Base-by-base conservation (phyloP, 2,113 vertebrate genomes). In the Toxotes jaculatrix region DNA sequence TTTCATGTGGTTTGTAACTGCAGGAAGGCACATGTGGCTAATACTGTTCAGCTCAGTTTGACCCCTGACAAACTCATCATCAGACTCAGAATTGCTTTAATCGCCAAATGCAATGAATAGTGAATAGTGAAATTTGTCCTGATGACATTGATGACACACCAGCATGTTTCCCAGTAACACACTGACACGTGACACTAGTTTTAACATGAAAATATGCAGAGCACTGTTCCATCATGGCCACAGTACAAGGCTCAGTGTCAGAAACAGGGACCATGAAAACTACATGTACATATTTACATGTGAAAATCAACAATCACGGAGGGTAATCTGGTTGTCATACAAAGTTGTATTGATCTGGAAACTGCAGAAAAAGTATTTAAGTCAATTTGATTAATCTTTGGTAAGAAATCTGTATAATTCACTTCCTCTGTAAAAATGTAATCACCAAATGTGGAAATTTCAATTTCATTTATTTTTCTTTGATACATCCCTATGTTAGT, bases 1-100 rank as follows among this genome's bases (percentile, higher is more conserved):
- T 91, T 94, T 93, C 85, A 93, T 94, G 94, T 95, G 93, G 91
- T 87, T 85, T 90, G 65, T 56, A 77, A 82, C 82, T 88, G 53
- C 84, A 84, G 86, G 43, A 4, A 79, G 72, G 65, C 84, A 86
- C 91, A 91, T 94, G 91, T 94, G 93, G 83, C 85, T 91, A 83
- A 59, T 92, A 88, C 91, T 92, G 91, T 87, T 85, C 65, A 59
- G 56, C 83, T 91, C 64, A 70, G 80, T 56, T 67, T 77, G 77
- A 87, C 60, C 85, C 65, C 67, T 68, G 77, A 80, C 80, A 84
- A 78, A 84, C 40, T 79, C 67, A 82, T 89, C 77, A 90, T 85
- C 56, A 73, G 49, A 74, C 71, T 79, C 42, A 9, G 68, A 80
- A 88, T 79, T 63, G 56, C 38, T 85, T 74, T 66, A 90, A 85